A percentile compares a stretch with the other conserved stretches of the same genome.
Conservation (phyloP, 2,888 invertebrate genomes). For the Xanthorhoe designata region DNA sequence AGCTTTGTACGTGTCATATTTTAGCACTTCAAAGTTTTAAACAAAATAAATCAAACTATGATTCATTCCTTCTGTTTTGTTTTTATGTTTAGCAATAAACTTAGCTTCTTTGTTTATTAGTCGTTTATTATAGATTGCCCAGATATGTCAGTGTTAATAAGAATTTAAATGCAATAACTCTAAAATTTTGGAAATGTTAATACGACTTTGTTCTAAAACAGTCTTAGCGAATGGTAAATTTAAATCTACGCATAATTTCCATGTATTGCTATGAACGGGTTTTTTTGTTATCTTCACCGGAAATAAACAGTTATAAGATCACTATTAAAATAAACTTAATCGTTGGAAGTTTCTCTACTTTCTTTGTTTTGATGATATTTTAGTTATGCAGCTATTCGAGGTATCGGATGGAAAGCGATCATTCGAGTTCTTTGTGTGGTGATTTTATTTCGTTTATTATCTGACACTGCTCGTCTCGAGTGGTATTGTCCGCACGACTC, state of each 20-base stretch:
- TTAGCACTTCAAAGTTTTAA: no score
- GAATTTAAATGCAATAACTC: conserved; percentile 39
- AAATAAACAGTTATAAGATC: conserved; percentile 51
- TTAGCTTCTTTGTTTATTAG: no score
- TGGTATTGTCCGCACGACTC: conserved; percentile 55
- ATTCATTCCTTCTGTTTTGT: background rate
- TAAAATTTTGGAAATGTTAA: conserved; percentile 43
- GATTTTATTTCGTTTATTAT: conserved; percentile 33
- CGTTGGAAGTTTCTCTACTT: conserved; percentile 34
- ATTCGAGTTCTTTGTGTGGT: conserved; percentile 29
- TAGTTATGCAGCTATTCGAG: conserved; percentile 24
- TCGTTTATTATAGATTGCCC: no score
- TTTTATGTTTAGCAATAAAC: background rate
- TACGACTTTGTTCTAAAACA: conserved; percentile 41
- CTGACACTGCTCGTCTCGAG: conserved; percentile 24
- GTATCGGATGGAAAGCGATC: conserved; percentile 33
- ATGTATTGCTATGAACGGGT: conserved; percentile 46
- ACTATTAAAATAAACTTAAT: conserved; percentile 42
- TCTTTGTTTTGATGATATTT: conserved; percentile 34
- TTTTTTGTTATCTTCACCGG: conserved; percentile 61
- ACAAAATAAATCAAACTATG: no score
- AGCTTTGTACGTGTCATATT: conserved; percentile 20
- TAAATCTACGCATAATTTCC: conserved; percentile 43
- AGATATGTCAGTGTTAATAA: background rate
- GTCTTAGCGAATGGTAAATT: conserved; percentile 46